Evolutionary conservation across 2,113 vertebrate genomes (phyloP), one percentile per base, ranked within the genome.

Genomic region (Carassius gibelio): DNA sequence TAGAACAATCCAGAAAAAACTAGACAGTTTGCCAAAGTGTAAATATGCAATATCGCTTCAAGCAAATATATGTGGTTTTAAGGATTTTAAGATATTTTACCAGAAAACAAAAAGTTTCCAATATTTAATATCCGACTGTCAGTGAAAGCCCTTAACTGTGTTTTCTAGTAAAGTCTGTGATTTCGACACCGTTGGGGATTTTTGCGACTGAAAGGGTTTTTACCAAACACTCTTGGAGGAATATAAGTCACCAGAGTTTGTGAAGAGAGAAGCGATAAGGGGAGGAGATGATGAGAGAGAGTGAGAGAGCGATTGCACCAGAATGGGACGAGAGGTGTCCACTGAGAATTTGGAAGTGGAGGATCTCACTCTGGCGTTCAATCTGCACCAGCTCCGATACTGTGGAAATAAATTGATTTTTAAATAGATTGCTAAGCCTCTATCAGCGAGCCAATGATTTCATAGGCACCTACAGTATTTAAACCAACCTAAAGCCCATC

Each of bases 371-470:
- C 89, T 91, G 90, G 88, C 91, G 90, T 93, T 93, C 93, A 93
- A 92, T 94, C 92, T 91, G 91, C 87, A 87, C 89, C 92, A 92
- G 91, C 91, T 93, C 88, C 89, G 91, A 88, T 78, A 90, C 88
- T 79, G 86, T 80, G 85, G 92, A 91, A 93, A 93, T 93, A 93
- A 92, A 94, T 94, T 92, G 93, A 88, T 92, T 94, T 93, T 95
- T 93, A 93, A 94, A 94, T 92, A 93, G 92, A 94, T 92, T 93
- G 91, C 92, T 92, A 91, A 91, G 92, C 87, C 91, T 88, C 90
- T 87, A 87, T 93, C 92, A 91, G 82, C 84, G 86, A 92, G 88
- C 88, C 90, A 88, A 81, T 90, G 91, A 92, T 93, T 93, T 93
- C 92, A 92, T 92, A 89, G 62, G 90, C 84, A 66, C 83, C 89